Conservation (phyloP, 2,797 vertebrate species). For the Delichon dasypus region DNA sequence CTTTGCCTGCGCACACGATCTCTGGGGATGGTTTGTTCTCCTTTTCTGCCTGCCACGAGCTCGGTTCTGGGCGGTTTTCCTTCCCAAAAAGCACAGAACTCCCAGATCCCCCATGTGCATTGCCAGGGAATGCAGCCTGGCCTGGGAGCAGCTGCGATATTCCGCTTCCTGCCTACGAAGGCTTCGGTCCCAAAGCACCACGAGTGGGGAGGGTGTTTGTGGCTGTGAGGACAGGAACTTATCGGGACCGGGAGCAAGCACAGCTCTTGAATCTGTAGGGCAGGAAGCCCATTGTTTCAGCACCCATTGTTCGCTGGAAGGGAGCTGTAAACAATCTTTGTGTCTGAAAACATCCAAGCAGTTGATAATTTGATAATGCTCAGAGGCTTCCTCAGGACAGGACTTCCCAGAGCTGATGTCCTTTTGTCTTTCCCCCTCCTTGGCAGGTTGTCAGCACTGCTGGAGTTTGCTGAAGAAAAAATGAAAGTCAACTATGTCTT, state of each 20-base stretch:
- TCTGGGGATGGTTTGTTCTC: background rate
- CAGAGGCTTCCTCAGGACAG: conserved; percentile 42
- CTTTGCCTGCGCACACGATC: background rate
- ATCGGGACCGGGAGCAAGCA: background rate
- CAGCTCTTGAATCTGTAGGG: background rate
- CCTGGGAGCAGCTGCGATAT: fast-evolving
- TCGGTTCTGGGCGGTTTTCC: background rate
- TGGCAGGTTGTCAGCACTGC: conserved; percentile 89
- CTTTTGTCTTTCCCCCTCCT: conserved; percentile 12
- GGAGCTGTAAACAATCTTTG: conserved; percentile 16
- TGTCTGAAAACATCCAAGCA: background rate
- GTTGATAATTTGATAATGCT: background rate
- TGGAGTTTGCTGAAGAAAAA: conserved; percentile 96
- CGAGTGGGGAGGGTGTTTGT: background rate
- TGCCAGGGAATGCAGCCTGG: background rate
- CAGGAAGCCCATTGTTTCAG: conserved; percentile 58
- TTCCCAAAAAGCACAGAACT: background rate
- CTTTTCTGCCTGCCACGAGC: background rate
- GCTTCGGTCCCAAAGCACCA: background rate
- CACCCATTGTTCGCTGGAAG: conserved; percentile 1
- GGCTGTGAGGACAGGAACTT: background rate
- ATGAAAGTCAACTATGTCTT: conserved; percentile 94
- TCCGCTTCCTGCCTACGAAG: background rate
- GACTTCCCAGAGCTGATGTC: conserved; percentile 32
- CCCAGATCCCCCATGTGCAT: fast-evolving